A percentile compares a stretch with the other conserved stretches of the same genome.
phyloP scores from a whole-genome alignment of 2,113 vertebrate genomes.

The Passer montanus region DNA sequence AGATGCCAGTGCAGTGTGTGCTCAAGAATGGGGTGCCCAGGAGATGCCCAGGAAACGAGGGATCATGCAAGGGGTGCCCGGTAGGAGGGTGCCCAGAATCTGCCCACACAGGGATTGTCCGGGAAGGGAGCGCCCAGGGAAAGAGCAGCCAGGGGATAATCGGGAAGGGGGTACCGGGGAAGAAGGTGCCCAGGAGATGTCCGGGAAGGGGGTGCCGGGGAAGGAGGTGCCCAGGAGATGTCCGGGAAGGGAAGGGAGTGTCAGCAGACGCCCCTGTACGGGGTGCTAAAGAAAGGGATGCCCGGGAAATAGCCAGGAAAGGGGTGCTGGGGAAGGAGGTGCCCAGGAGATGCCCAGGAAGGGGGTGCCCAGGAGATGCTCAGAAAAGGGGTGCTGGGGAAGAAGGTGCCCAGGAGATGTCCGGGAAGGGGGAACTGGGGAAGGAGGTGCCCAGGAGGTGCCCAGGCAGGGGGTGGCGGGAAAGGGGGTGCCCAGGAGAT shows the following conservation, averaged over 20 bases:
- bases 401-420: background rate
- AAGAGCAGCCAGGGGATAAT: fast-evolving
- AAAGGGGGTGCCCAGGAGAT: background rate
- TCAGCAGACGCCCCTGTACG: too few relatives aligned
- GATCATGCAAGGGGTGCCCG: background rate
- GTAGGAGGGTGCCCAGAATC: background rate
- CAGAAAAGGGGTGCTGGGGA: too few relatives aligned
- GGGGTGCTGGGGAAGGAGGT: fast-evolving
- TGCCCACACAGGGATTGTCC: background rate
- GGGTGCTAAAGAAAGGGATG: too few relatives aligned
- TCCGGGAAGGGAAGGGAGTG: too few relatives aligned
- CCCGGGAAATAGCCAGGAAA: background rate
- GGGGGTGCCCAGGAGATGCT: fast-evolving
- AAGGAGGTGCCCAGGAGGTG: background rate
- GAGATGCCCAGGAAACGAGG: background rate
- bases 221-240: background rate
- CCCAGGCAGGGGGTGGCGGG: too few relatives aligned
- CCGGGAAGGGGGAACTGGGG: too few relatives aligned
- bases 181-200: background rate
- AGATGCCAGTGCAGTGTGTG: background rate
- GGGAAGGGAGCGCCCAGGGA: background rate
- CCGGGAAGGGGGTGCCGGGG: too few relatives aligned
- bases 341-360: background rate
- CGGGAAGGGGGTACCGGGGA: fast-evolving
- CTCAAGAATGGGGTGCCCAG: background rate